Percentiles rank a stretch among this genome's conserved stretches.
These are phyloP conservation scores for Glaucomys volans DNA, from an alignment of 2,113 vertebrate genomes.

Conservation along the genomic window DNA sequence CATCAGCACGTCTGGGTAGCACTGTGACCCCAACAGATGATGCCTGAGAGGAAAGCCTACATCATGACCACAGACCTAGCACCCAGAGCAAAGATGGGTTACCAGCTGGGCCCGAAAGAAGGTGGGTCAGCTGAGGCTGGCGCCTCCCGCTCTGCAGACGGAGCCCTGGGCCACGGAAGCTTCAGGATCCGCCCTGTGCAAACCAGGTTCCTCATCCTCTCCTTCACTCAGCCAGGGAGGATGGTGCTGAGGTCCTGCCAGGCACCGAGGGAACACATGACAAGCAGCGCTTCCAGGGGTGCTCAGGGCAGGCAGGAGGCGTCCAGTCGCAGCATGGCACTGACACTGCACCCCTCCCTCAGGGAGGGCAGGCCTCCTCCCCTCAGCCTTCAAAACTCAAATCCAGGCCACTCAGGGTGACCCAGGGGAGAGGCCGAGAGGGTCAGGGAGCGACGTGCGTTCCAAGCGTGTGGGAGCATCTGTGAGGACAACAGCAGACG, in stretches of 20 bases:
- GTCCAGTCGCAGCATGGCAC: too few relatives aligned
- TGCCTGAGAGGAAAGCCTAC: neutral
- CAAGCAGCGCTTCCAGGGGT: accelerated
- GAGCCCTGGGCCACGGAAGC: neutral
- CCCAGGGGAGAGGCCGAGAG: neutral
- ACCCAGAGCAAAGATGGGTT: neutral
- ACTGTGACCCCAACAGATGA: neutral
- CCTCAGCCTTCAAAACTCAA: neutral
- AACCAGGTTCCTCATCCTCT: accelerated
- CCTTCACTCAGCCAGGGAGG: neutral
- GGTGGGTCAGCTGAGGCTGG: accelerated
- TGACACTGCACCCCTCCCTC: too few relatives aligned
- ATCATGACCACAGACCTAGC: neutral
- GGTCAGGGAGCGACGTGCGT: neutral
- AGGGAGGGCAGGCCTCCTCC: too few relatives aligned
- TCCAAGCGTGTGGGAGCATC: neutral
- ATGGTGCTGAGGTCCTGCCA: neutral
- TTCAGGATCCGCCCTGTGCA: neutral
- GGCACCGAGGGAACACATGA: neutral
- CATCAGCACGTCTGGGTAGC: too few relatives aligned
- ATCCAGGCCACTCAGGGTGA: neutral
- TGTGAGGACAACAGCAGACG: too few relatives aligned
- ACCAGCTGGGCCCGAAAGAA: neutral
- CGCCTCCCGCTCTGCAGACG: neutral
- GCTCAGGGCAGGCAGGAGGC: too few relatives aligned